These are phyloP conservation scores for Ornithorhynchus anatinus DNA, from an alignment of 2,113 vertebrate species.

Conservation along the genomic window DNA sequence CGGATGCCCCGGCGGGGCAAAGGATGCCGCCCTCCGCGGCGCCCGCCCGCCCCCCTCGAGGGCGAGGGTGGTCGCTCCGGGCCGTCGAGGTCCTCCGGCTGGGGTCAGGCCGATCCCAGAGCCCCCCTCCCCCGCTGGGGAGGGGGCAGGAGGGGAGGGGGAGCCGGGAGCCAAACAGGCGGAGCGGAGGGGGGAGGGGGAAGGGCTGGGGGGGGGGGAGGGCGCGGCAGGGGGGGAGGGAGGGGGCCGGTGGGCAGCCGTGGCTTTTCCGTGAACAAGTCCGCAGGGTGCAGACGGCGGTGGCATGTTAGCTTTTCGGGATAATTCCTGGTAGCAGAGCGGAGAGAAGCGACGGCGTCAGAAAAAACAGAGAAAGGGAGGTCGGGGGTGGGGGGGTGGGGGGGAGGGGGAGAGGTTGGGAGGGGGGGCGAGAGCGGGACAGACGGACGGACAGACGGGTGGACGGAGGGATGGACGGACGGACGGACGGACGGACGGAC, in stretches of 20 bases:
- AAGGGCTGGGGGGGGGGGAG: too few relatives aligned
- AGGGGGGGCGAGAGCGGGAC: background rate
- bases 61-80: too few relatives aligned
- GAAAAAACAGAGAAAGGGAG: slow-evolving; percentile 43
- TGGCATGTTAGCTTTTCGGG: slow-evolving; percentile 96
- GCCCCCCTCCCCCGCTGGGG: too few relatives aligned
- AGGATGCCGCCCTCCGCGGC: too few relatives aligned
- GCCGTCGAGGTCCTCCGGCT: too few relatives aligned
- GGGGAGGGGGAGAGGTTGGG: slow-evolving; percentile 49
- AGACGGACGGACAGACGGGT: background rate
- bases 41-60: too few relatives aligned
- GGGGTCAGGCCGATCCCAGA: too few relatives aligned
- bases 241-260: slow-evolving; percentile 73
- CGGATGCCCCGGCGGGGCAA: too few relatives aligned
- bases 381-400: slow-evolving; percentile 44
- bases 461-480: background rate
- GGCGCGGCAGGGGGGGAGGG: slow-evolving; percentile 50
- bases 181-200: too few relatives aligned
- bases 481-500: background rate
- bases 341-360: slow-evolving; percentile 89
- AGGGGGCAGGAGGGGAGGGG: too few relatives aligned
- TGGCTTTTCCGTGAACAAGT: slow-evolving; percentile 84
- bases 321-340: slow-evolving; percentile 94
- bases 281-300: slow-evolving; percentile 61
- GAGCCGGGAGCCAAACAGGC: too few relatives aligned